Percentiles rank a stretch among this genome's conserved stretches.
Evolutionary conservation across 2,113 vertebrate genomes (phyloP).

Genomic region (Zootoca vivipara): DNA sequence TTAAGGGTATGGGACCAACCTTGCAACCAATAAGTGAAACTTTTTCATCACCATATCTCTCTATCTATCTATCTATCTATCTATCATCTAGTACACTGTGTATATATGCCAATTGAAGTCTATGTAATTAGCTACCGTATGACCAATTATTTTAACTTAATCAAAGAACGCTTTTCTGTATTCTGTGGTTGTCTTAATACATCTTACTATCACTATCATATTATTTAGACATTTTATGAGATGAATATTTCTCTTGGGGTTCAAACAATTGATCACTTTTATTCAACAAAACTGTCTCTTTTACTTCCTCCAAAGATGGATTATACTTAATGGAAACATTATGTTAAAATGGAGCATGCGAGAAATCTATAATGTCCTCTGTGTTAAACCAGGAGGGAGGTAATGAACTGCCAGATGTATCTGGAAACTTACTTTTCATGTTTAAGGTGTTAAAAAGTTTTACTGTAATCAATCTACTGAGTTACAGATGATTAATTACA

Average conservation of each 20-base stretch:
- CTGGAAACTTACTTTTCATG: not conserved
- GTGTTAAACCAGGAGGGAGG: constrained; percentile 14
- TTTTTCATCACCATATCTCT: not conserved
- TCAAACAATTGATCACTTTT: constrained; percentile 37
- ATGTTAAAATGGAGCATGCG: constrained; percentile 3
- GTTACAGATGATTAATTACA: constrained; percentile 15
- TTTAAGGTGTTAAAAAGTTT: constrained; percentile 15
- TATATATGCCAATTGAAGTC: not conserved
- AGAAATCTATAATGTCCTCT: constrained; percentile 19
- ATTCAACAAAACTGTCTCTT: constrained; percentile 21
- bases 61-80: too few species aligned
- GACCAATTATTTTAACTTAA: not conserved
- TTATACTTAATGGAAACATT: constrained; percentile 12
- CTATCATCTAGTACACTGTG: too few species aligned
- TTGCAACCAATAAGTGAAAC: not conserved
- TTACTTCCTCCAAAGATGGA: not conserved
- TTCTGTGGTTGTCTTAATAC: not conserved
- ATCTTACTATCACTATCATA: not conserved
- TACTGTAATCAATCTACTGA: not conserved
- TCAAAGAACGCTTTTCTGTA: not conserved
- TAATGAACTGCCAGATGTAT: not conserved
- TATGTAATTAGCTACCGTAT: not conserved
- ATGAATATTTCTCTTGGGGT: constrained; percentile 31
- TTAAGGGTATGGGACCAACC: not conserved
- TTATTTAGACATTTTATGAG: constrained; percentile 20